Conservation (phyloP, 2,888 invertebrate species). For the Iselma pallidipennis region DNA sequence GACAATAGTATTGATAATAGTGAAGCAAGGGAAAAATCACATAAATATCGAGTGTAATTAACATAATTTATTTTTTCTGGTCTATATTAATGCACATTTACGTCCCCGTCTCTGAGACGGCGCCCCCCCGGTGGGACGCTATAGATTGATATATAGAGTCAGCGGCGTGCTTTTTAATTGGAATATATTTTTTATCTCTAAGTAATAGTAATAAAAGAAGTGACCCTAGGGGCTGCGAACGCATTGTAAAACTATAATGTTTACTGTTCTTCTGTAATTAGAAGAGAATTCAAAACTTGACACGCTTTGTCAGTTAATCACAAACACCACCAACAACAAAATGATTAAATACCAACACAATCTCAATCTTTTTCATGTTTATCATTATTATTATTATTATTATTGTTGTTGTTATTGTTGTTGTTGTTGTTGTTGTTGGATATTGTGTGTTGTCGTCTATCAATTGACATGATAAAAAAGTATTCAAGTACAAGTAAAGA, state of each 20-base stretch:
- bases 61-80: constrained; percentile 48
- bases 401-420: too few species aligned
- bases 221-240: constrained; percentile 47
- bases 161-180: constrained; percentile 57
- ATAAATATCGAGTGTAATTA: constrained; percentile 39
- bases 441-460: neutral
- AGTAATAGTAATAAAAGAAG: constrained; percentile 55
- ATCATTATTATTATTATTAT: too few species aligned
- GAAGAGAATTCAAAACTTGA: constrained; percentile 39
- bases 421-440: neutral
- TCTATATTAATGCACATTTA: constrained; percentile 51
- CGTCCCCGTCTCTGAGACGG: constrained; percentile 45
- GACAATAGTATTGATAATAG: neutral
- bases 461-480: neutral
- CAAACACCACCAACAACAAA: constrained; percentile 32
- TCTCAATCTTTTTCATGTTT: neutral
- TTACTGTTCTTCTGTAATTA: constrained; percentile 43
- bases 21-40: constrained; percentile 13
- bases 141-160: constrained; percentile 57
- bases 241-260: constrained; percentile 47
- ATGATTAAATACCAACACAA: neutral
- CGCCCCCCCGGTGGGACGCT: constrained; percentile 53
- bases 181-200: constrained; percentile 57
- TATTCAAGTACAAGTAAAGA: neutral
- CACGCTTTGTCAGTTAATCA: constrained; percentile 42